Base-by-base conservation (phyloP, 2,113 vertebrate genomes). In the Nothocercus nigrocapillus region DNA sequence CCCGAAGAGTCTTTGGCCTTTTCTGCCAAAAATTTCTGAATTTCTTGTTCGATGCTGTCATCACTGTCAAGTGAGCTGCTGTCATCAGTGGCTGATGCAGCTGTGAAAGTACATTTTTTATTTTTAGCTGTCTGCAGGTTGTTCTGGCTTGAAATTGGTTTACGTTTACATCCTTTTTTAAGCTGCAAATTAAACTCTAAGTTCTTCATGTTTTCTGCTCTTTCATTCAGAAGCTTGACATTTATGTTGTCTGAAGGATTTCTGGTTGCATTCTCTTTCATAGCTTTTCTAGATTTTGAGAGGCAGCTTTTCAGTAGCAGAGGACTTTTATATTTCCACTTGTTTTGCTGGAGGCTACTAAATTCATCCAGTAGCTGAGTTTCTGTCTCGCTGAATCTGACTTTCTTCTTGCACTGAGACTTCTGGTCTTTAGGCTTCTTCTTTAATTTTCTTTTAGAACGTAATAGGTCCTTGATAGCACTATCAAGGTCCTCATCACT, bases 1-100 rank as follows among this genome's bases (percentile, higher is more conserved):
- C 94, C 91, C 27, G 94, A 89, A 6, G 98, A 98, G 74, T 97
- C 98, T 96, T 98, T 99, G 27, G 99, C 99, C 73, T 99, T 99
- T 90, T 99, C 99, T 6, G 99, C 99, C 86, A 99, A 95, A 91
- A 99, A 99, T 94, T 91, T 99, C 76, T 97, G 97, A 28, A 99
- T 99, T 97, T 99, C 99, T 69, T 98, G 98, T 81, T 99, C 99
- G 1, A 99, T 99, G 98, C 99, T 99, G 82, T 99, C 99, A 2
- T 99, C 98, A 0, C 99, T 99, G 96, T 99, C 99, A 38, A 99
- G 98, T 0, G 99, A 98, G 56, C 99, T 99, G 97, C 98, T 99
- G 32, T 99, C 98, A 2, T 98, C 98, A 1, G 90, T 84, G 9
- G 59, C 87, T 27, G 82, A 78, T 2, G 58, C 45, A 38, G 95